phyloP scores from a whole-genome alignment of 2,888 invertebrate genomes.

The Branchipolynoe longqiensis region DNA sequence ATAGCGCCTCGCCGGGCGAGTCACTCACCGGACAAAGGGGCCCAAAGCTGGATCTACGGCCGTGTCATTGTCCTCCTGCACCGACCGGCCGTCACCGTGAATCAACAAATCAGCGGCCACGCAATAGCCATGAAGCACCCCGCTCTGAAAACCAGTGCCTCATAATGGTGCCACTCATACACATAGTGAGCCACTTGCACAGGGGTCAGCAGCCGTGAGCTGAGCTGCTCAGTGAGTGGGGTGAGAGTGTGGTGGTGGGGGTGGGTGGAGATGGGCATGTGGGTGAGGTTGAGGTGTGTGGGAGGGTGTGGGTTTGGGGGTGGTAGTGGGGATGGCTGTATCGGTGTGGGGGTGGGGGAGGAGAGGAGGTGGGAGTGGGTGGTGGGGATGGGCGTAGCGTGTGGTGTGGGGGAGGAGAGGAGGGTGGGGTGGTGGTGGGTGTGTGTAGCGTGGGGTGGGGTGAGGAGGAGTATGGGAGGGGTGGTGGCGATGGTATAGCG shows the following conservation, averaged over 20 bases:
- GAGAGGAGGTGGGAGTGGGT: too few species aligned
- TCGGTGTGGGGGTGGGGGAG: too few species aligned
- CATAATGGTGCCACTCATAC: slow-evolving; percentile 27
- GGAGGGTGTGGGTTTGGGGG: too few species aligned
- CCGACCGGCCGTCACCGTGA: slow-evolving; percentile 32
- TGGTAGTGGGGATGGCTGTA: too few species aligned
- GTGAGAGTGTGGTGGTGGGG: not conserved
- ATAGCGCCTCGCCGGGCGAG: not conserved
- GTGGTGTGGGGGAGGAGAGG: too few species aligned
- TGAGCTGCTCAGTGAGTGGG: slow-evolving; percentile 30
- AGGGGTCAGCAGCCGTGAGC: not conserved
- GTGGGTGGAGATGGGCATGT: not conserved
- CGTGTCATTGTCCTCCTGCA: slow-evolving; percentile 29
- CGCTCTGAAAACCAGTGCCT: slow-evolving; percentile 39
- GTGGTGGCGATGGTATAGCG: too few species aligned
- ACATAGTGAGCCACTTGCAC: slow-evolving; percentile 13
- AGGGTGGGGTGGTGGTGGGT: too few species aligned
- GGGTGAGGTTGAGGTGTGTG: too few species aligned
- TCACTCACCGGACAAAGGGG: slow-evolving; percentile 13
- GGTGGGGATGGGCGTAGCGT: too few species aligned
- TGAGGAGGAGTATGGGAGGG: too few species aligned
- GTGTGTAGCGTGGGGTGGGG: too few species aligned
- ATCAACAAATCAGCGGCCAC: slow-evolving; percentile 36
- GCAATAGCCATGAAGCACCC: slow-evolving; percentile 27
- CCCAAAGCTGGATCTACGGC: slow-evolving; percentile 29